These are phyloP conservation scores for Ifrita kowaldi DNA, from an alignment of 2,113 vertebrate species.

Conservation along the genomic window DNA sequence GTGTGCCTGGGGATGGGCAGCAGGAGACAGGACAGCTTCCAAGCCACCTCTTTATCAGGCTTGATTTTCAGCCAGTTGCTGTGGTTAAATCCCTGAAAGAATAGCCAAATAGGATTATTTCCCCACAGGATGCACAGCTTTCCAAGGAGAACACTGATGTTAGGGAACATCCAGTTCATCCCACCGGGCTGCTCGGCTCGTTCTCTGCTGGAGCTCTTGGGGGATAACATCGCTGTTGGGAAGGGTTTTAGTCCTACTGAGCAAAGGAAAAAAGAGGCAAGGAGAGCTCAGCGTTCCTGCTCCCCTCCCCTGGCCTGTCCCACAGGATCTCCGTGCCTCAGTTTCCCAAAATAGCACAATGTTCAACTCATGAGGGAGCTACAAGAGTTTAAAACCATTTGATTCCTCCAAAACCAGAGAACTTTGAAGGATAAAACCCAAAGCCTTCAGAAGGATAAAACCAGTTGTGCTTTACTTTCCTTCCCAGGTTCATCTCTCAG, in stretches of 20 bases:
- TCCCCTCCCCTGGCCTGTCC: not conserved
- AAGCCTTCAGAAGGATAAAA: not conserved
- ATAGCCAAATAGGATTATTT: not conserved
- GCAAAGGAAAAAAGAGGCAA: not conserved
- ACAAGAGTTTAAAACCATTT: not conserved
- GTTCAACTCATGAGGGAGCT: rapidly evolving
- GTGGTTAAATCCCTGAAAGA: not conserved
- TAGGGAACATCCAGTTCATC: not conserved
- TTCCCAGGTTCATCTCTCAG: not conserved
- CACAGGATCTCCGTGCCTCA: not conserved
- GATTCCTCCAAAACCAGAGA: not conserved
- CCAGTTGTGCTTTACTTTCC: not conserved
- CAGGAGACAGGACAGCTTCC: not conserved
- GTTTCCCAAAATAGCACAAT: not conserved
- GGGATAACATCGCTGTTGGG: rapidly evolving
- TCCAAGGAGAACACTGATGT: not conserved
- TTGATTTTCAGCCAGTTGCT: not conserved
- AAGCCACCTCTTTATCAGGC: not conserved
- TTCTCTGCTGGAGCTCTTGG: not conserved
- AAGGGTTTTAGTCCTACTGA: not conserved
- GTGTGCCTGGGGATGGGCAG: rapidly evolving
- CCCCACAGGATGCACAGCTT: not conserved
- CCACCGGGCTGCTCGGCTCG: rapidly evolving
- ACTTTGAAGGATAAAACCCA: not conserved
- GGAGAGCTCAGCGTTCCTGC: not conserved